phyloP scores from a whole-genome alignment of 2,113 vertebrate species.

The Petrocephalus microphthalmus region DNA sequence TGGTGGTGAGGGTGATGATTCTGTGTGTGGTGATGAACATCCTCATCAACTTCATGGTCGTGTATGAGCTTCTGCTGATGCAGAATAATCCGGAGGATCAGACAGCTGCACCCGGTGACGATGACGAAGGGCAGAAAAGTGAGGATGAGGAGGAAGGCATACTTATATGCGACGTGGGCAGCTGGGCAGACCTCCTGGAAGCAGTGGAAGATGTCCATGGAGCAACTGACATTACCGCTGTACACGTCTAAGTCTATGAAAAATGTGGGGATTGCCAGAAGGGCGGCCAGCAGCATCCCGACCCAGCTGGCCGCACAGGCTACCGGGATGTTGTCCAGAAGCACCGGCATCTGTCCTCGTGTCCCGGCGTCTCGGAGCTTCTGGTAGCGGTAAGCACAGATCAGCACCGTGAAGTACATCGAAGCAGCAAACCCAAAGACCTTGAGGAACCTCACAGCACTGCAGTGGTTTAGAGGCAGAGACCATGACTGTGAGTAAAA shows the following conservation, averaged over 20 bases:
- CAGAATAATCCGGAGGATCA: constrained; percentile 50
- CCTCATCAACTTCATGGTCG: neutral
- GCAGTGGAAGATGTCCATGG: constrained; percentile 54
- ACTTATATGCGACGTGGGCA: constrained; percentile 46
- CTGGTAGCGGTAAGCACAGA: constrained; percentile 59
- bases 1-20: neutral
- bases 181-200: constrained; percentile 33
- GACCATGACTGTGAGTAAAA: accelerated
- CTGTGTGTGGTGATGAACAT: neutral
- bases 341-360: constrained; percentile 40
- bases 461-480: constrained; percentile 29
- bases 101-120: constrained; percentile 46
- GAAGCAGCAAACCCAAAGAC: constrained; percentile 47
- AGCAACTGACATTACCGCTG: constrained; percentile 30
- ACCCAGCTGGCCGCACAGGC: constrained; percentile 36
- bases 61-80: constrained; percentile 36
- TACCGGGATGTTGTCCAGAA: constrained; percentile 45
- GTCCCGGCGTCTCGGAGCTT: constrained; percentile 50
- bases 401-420: constrained; percentile 62
- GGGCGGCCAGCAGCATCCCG: constrained; percentile 32
- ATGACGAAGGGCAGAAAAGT: constrained; percentile 56
- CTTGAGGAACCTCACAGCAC: constrained; percentile 46
- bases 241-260: neutral
- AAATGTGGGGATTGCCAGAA: constrained; percentile 43
- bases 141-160: constrained; percentile 41